These are phyloP conservation scores for Cantharis lateralis DNA, from an alignment of 2,888 invertebrate genomes.

Conservation along the genomic window DNA sequence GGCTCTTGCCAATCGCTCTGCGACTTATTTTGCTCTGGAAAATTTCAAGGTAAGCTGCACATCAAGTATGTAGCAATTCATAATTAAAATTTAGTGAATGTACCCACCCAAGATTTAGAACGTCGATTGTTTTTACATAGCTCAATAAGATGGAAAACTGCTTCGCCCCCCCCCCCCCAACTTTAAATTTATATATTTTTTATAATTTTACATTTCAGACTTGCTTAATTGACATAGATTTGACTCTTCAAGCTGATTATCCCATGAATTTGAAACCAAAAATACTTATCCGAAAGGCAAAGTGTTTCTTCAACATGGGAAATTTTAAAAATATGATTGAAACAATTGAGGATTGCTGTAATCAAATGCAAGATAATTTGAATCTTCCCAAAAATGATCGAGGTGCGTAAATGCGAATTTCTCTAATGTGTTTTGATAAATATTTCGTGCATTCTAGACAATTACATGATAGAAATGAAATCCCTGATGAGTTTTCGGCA, in stretches of 20 bases:
- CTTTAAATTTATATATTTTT: too few relatives aligned
- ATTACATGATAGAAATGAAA: neutral
- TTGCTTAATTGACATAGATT: neutral
- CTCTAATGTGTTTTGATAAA: neutral
- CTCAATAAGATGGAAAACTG: too few relatives aligned
- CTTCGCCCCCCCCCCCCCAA: too few relatives aligned
- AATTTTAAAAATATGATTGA: neutral
- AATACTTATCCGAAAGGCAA: neutral
- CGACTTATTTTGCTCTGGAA: neutral
- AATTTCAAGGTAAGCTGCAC: neutral
- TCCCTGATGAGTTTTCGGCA: neutral
- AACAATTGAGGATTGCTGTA: neutral
- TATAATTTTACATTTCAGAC: neutral
- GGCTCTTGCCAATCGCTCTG: neutral
- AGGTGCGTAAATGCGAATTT: neutral
- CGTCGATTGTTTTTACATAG: too few relatives aligned
- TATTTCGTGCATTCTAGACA: neutral
- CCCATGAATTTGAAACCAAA: neutral
- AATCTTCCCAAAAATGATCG: neutral
- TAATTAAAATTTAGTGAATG: too few relatives aligned
- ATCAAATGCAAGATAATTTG: neutral
- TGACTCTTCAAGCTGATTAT: neutral
- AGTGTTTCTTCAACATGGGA: neutral
- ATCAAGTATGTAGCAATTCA: too few relatives aligned
- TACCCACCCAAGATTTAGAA: too few relatives aligned